Base-by-base conservation (phyloP, 2,888 invertebrate genomes). In the Polyommatus icarus region DNA sequence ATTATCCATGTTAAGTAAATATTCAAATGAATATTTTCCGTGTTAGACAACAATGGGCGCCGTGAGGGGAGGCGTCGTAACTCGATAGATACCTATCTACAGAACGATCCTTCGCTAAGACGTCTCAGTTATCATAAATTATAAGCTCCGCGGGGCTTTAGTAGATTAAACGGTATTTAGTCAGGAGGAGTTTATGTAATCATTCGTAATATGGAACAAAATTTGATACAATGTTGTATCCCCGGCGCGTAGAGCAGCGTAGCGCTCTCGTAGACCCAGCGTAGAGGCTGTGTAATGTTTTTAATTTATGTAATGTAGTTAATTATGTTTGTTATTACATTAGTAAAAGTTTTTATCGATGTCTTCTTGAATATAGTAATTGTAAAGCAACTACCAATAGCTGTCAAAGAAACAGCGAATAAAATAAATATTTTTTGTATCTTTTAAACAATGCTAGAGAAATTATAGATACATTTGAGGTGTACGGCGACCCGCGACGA, bases 1-100 rank as follows among this genome's bases (percentile, higher is more conserved):
- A 94, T 94, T 94, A 94, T 94, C 93, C 94, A 93, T 94, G 94
- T 94, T 94, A 94, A 94, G 94, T 94, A 94, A 94, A 94, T 94
- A 94, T 94, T 94, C 94, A 93, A 94, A 93, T 94, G 94, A 94
- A 94, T 94, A 94, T 94, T 94, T 94, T 93, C 94, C 92, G 91
- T 93, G 94, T 94, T 93, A 93, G 91, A 93, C 93, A 93, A 94
- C 94, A 93, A 93, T 92, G 88, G 86, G 88, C 85, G 87, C 86
- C 84, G 83, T 83, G 84, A 84, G 87, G 90, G 92, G 91, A 91
- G 90, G 89, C 87, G 90, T 83, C 87, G 93, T 92, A 91, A 93
- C 91, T 93, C 92, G 91, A 93, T 93, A 93, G 92, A 93, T 93
- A 92, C 90, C 91, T 93, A 93, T 93, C 92, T 93, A 92, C 93